phyloP scores from a whole-genome alignment of 2,797 vertebrate genomes.

The Danionella dracula region DNA sequence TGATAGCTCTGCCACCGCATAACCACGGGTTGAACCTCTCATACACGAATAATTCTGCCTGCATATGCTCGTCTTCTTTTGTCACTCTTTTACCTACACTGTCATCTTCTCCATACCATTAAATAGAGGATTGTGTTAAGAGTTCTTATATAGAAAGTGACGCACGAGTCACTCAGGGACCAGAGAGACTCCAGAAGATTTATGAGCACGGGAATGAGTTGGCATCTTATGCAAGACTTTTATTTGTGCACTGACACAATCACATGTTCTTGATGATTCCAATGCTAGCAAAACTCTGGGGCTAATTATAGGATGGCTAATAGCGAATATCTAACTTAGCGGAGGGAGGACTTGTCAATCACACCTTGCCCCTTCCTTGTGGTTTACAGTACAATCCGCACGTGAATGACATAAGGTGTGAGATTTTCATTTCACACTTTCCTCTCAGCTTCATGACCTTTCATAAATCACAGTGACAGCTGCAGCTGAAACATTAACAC shows the following conservation, averaged over 20 bases:
- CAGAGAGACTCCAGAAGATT: conserved; percentile 41
- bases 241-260: conserved; percentile 61
- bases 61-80: conserved; percentile 39
- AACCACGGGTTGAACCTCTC: conserved; percentile 47
- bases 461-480: conserved; percentile 47
- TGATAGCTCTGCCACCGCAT: conserved; percentile 44
- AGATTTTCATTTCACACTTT: conserved; percentile 40
- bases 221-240: conserved; percentile 50
- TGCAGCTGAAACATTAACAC: conserved; percentile 45
- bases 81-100: conserved; percentile 21
- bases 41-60: conserved; percentile 46
- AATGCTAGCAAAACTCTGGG: conserved; percentile 51
- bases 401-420: conserved; percentile 50
- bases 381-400: conserved; percentile 45
- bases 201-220: conserved; percentile 45
- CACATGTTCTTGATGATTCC: conserved; percentile 52
- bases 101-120: conserved; percentile 25
- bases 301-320: conserved; percentile 59
- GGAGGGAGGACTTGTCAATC: conserved; percentile 49
- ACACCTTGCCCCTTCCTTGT: conserved; percentile 49
- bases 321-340: conserved; percentile 61
- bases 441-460: neutral
- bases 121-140: neutral
- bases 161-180: conserved; percentile 9
- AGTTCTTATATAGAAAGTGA: conserved; percentile 1